Evolutionary conservation across 1,140 invertebrate species (phyloP).

Genomic region (Linepithema humile): DNA sequence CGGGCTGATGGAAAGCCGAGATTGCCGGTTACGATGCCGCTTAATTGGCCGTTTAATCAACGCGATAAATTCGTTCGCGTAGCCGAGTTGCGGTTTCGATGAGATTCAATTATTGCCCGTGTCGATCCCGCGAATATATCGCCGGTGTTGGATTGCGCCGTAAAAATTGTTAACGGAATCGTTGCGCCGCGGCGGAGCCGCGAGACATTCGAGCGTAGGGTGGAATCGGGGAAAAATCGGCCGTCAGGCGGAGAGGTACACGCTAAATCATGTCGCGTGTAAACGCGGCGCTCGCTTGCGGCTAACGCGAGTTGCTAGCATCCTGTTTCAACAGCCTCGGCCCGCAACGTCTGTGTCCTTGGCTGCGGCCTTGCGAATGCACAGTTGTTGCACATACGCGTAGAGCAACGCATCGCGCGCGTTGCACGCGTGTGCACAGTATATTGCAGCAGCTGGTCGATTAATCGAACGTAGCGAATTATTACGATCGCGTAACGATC

Average conservation of each 20-base stretch:
- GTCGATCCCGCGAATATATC: neutral
- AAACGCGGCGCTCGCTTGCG: slow-evolving; percentile 26
- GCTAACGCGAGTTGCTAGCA: slow-evolving; percentile 36
- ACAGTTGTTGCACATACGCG: slow-evolving; percentile 28
- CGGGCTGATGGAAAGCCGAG: too few species aligned
- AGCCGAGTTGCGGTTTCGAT: neutral
- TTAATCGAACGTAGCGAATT: slow-evolving; percentile 28
- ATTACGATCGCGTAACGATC: slow-evolving; percentile 20
- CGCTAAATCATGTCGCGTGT: slow-evolving; percentile 49
- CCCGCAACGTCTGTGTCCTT: slow-evolving; percentile 50
- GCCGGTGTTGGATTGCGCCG: neutral
- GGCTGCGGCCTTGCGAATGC: slow-evolving; percentile 63
- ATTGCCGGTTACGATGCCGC: neutral
- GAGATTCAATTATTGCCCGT: slow-evolving; percentile 5
- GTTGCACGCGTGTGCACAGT: neutral
- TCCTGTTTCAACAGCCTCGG: slow-evolving; percentile 61
- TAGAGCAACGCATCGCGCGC: neutral
- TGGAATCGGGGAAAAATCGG: neutral
- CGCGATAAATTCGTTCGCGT: slow-evolving; percentile 1
- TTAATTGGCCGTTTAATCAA: slow-evolving; percentile 29
- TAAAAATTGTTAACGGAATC: slow-evolving; percentile 56
- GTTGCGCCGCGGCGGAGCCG: neutral
- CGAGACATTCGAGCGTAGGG: neutral
- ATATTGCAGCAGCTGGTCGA: neutral
- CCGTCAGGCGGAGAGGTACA: neutral